These are phyloP conservation scores for Conistra vaccinii DNA, from an alignment of 2,888 invertebrate species.

Conservation along the genomic window DNA sequence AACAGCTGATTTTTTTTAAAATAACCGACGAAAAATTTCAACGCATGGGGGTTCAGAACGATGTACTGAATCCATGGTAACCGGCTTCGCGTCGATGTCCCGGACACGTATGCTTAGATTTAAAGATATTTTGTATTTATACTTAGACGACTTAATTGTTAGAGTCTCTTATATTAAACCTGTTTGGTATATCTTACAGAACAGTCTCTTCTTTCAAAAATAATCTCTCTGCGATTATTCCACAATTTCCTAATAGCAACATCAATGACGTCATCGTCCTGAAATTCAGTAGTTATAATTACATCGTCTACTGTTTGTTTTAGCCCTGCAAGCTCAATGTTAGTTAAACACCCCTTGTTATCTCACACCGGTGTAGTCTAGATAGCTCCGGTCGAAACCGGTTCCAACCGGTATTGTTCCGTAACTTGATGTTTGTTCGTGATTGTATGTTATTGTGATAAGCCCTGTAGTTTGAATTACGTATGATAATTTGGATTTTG, in stretches of 20 bases:
- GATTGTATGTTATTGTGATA: constrained; percentile 68
- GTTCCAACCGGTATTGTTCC: constrained; percentile 63
- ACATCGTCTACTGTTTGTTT: constrained; percentile 54
- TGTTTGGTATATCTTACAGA: not conserved
- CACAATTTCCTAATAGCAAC: constrained; percentile 13
- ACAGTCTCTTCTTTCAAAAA: not conserved
- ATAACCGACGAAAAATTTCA: too few relatives aligned
- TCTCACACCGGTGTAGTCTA: constrained; percentile 65
- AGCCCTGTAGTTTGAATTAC: constrained; percentile 67
- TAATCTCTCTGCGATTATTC: constrained; percentile 1
- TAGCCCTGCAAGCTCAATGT: constrained; percentile 61
- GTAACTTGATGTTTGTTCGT: constrained; percentile 64
- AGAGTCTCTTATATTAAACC: not conserved
- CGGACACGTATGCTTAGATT: too few relatives aligned
- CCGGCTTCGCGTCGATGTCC: too few relatives aligned
- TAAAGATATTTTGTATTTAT: too few relatives aligned
- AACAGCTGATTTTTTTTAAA: too few relatives aligned
- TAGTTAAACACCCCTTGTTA: constrained; percentile 68
- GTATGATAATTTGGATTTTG: constrained; percentile 67
- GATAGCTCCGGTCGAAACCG: constrained; percentile 62
- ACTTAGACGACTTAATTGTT: too few relatives aligned
- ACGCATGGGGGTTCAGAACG: too few relatives aligned
- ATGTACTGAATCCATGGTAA: too few relatives aligned
- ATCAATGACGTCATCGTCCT: constrained; percentile 38
- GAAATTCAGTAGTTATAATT: constrained; percentile 59